Evolutionary conservation across 1,140 invertebrate genomes (phyloP).

Genomic region (Thrips palmi): DNA sequence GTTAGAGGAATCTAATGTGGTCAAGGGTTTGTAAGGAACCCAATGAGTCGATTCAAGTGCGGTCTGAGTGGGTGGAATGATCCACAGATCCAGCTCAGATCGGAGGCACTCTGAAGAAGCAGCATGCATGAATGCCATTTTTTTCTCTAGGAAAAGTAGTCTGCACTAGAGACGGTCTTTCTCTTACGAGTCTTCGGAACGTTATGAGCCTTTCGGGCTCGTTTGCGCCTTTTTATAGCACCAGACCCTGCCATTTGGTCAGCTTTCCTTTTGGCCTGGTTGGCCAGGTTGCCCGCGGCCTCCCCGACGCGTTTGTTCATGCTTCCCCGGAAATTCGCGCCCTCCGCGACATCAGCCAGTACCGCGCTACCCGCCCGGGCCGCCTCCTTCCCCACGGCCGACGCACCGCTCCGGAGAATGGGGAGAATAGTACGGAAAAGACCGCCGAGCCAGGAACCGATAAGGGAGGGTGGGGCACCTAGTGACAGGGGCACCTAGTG

Average conservation of each 20-base stretch:
- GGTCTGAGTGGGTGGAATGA: slow-evolving; percentile 23
- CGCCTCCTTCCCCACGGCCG: slow-evolving; percentile 17
- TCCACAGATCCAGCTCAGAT: slow-evolving; percentile 25
- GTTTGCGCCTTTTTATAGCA: too few relatives aligned
- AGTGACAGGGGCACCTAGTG: too few relatives aligned
- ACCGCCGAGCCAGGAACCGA: too few relatives aligned
- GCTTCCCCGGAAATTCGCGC: slow-evolving; percentile 13
- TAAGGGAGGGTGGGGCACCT: too few relatives aligned
- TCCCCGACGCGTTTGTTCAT: slow-evolving; percentile 16
- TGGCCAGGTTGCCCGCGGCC: too few relatives aligned
- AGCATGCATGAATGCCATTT: slow-evolving; percentile 16
- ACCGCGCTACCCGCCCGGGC: slow-evolving; percentile 15
- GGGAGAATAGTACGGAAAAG: slow-evolving; percentile 18
- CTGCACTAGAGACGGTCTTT: slow-evolving; percentile 5
- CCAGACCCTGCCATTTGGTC: slow-evolving; percentile 11
- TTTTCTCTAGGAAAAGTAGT: too few relatives aligned
- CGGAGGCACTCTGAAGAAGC: slow-evolving; percentile 18
- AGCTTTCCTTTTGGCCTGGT: too few relatives aligned
- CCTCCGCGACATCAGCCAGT: slow-evolving; percentile 15
- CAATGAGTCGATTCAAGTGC: slow-evolving; percentile 20
- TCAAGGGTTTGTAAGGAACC: slow-evolving; percentile 24
- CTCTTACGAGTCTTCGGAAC: slow-evolving; percentile 3
- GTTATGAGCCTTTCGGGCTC: slow-evolving; percentile 6
- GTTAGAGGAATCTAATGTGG: slow-evolving; percentile 19
- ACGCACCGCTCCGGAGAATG: slow-evolving; percentile 16